Conservation (phyloP, 2,888 invertebrate genomes). For the Rosalia funebris region DNA sequence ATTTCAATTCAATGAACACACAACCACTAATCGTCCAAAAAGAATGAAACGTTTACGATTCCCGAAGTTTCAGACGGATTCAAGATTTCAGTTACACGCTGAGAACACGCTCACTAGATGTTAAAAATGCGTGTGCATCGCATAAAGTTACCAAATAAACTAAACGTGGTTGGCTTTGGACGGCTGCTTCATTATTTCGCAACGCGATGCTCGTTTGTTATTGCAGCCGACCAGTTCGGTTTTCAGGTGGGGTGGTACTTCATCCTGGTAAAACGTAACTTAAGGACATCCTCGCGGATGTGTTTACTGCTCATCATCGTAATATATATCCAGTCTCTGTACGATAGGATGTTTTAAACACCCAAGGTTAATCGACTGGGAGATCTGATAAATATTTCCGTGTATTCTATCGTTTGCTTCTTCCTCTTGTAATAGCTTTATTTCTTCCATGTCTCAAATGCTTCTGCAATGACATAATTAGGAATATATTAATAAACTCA, state of each 20-base stretch:
- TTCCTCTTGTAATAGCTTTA: neutral
- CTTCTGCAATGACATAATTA: neutral
- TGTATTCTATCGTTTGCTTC: neutral
- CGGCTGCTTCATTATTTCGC: conserved; percentile 59
- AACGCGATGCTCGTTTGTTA: conserved; percentile 52
- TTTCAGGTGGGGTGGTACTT: conserved; percentile 33
- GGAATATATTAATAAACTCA: too few species aligned
- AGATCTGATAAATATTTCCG: conserved; percentile 16
- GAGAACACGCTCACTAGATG: conserved; percentile 35
- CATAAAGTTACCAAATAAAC: conserved; percentile 60
- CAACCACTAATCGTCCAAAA: conserved; percentile 17
- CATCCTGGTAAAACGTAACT: conserved; percentile 4
- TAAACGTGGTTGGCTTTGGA: conserved; percentile 54
- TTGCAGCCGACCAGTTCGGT: conserved; percentile 36
- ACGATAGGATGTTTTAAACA: conserved; percentile 29
- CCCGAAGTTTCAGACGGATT: conserved; percentile 4
- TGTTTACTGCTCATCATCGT: conserved; percentile 34
- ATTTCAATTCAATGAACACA: conserved; percentile 5
- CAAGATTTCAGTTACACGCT: conserved; percentile 26
- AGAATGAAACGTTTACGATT: neutral
- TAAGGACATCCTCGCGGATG: conserved; percentile 35
- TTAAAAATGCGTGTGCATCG: conserved; percentile 60
- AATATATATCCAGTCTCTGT: conserved; percentile 27
- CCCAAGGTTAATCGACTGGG: conserved; percentile 30
- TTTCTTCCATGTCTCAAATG: neutral